phyloP scores from a whole-genome alignment of 2,888 invertebrate species.

The Heterodera filipjevi region DNA sequence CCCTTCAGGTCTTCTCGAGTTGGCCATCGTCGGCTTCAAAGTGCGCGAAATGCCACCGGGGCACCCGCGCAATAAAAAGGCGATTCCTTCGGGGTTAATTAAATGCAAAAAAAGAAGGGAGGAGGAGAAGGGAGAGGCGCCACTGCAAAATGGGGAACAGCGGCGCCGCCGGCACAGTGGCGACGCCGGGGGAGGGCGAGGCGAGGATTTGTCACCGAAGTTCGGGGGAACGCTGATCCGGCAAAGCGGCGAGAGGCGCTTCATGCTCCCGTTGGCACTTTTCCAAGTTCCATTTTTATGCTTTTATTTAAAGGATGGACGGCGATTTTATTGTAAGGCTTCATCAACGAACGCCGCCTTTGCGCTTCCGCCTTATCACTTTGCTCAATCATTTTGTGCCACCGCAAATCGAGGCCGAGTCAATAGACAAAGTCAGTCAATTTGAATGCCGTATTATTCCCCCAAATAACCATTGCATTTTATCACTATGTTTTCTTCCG shows the following conservation, averaged over 20 bases:
- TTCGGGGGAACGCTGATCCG: slow-evolving; percentile 14
- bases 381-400: neutral
- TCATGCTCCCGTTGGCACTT: slow-evolving; percentile 24
- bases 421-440: slow-evolving; percentile 5
- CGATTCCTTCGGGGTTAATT: neutral
- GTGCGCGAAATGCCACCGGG: slow-evolving; percentile 46
- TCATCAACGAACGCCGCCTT: slow-evolving; percentile 6
- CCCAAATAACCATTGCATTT: no score
- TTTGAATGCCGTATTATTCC: neutral
- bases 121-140: neutral
- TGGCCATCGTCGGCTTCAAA: slow-evolving; percentile 63
- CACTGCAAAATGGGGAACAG: neutral
- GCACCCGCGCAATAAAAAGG: no score
- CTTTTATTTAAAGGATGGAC: neutral
- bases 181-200: neutral
- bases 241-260: slow-evolving; percentile 20
- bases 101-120: neutral
- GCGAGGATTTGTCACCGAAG: slow-evolving; percentile 15
- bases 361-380: neutral
- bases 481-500: neutral
- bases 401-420: neutral
- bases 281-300: neutral
- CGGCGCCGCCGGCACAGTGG: neutral
- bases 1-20: slow-evolving; percentile 52
- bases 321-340: neutral